A percentile compares a stretch with the other conserved stretches of the same genome.
Conservation (phyloP, 2,888 invertebrate species). For the Agonopterix heracliana region DNA sequence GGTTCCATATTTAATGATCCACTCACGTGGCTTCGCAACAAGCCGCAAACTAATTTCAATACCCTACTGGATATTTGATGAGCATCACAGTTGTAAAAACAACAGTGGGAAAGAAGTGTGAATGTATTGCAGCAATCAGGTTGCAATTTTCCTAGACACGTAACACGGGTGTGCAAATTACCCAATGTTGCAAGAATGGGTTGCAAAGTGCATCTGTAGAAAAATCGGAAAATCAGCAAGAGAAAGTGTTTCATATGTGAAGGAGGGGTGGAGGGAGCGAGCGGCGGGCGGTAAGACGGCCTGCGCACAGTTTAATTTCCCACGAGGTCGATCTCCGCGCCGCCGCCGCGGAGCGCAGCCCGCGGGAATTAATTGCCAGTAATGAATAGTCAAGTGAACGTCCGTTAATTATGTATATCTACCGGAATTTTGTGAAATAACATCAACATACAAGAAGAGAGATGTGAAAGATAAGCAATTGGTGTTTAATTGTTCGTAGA, state of each 20-base stretch:
- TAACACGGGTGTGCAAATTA: constrained; percentile 15
- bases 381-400: constrained; percentile 75
- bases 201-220: constrained; percentile 37
- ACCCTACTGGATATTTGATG: constrained; percentile 37
- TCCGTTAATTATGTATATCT: constrained; percentile 66
- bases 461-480: neutral
- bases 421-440: constrained; percentile 2
- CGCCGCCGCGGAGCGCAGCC: constrained; percentile 66
- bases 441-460: neutral
- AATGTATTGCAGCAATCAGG: neutral
- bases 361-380: constrained; percentile 76
- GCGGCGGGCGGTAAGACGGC: constrained; percentile 60
- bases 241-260: constrained; percentile 69
- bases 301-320: constrained; percentile 75
- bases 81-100: constrained; percentile 3
- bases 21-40: constrained; percentile 53
- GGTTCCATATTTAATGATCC: constrained; percentile 70
- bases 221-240: constrained; percentile 59
- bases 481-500: too few species aligned
- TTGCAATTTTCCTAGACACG: constrained; percentile 6
- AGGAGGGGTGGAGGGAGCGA: constrained; percentile 37
- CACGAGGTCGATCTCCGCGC: constrained; percentile 75
- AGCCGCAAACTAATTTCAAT: constrained; percentile 66
- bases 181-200: constrained; percentile 23
- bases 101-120: neutral